A percentile compares a stretch with the other conserved stretches of the same genome.
These are phyloP conservation scores for Hartigia nigra DNA, from an alignment of 2,888 invertebrate genomes.

Conservation along the genomic window DNA sequence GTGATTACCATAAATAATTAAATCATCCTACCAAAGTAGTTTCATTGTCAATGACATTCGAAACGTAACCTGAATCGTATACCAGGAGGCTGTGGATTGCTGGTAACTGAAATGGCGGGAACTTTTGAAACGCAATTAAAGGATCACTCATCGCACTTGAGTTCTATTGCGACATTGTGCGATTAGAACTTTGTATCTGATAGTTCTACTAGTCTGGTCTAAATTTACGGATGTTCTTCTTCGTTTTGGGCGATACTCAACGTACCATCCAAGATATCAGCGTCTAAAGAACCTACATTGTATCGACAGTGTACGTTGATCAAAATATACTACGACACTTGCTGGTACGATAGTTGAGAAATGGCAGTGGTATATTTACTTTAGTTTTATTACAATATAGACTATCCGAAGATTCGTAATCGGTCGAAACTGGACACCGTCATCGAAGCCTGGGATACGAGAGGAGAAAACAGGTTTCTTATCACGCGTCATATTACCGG, in stretches of 20 bases:
- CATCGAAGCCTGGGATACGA: neutral
- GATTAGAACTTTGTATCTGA: neutral
- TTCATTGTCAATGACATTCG: neutral
- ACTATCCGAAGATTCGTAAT: neutral
- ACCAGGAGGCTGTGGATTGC: neutral
- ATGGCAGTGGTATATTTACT: neutral
- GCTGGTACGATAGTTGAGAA: neutral
- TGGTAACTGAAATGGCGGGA: neutral
- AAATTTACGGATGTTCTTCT: neutral
- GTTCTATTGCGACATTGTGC: neutral
- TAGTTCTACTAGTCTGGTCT: neutral
- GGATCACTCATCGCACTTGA: neutral
- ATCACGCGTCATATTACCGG: constrained; percentile 59
- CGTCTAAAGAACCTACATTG: neutral
- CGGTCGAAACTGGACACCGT: neutral
- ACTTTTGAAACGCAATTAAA: neutral
- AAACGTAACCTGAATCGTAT: neutral
- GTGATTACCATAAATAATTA: neutral
- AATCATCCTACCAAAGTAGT: neutral
- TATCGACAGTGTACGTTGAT: neutral
- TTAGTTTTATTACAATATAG: neutral
- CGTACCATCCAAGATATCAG: neutral
- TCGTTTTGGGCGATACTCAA: neutral
- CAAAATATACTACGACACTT: neutral
- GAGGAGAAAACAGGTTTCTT: constrained; percentile 34